Base-by-base conservation (phyloP, 2,113 vertebrate genomes). In the Tetrao urogallus region DNA sequence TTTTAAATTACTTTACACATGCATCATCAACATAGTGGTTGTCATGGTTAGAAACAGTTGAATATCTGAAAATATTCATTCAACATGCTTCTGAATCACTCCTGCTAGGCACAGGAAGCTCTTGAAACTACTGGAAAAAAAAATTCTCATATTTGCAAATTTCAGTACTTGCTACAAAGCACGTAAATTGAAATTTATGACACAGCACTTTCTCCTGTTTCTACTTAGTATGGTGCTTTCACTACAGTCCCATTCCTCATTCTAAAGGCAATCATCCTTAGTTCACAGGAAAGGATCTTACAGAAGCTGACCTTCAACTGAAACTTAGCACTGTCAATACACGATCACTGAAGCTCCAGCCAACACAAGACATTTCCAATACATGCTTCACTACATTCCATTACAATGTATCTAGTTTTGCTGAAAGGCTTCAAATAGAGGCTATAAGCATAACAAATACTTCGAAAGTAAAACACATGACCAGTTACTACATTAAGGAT, bases 1-100 rank as follows among this genome's bases (percentile, higher is more conserved):
- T 77, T 95, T 90, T 74, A 93, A 90, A 92, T 93, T 92, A 95
- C 36, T 86, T 79, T 72, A 54, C 57, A 48, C 75, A 58, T 81
- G 45, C 85, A 87, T 86, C 82, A 87, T 73, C 18, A 7, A 69
- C 69, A 72, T 66, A 73, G 75, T 2, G 64, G 86, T 70, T 83
- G 34, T 20, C 88, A 66, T 52, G 93, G 86, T 86, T 92, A 86
- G 79, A 80, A 83, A 87, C 13, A 14, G 82, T 1, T 73, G 38
- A 90, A 69, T 71, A 48, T 71, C 70, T 88, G 86, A 96, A 93
- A 91, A 83, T 69, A 89, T 10, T 56, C 9, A 83, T 72, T 88
- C 90, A 87, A 92, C 22, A 45, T 85, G 84, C 45, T 83, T 91
- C 67, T 81, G 78, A 89, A 94, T 91, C 48, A 75, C 43, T 92